phyloP scores from a whole-genome alignment of 2,888 invertebrate species.

The Ophraella communa region DNA sequence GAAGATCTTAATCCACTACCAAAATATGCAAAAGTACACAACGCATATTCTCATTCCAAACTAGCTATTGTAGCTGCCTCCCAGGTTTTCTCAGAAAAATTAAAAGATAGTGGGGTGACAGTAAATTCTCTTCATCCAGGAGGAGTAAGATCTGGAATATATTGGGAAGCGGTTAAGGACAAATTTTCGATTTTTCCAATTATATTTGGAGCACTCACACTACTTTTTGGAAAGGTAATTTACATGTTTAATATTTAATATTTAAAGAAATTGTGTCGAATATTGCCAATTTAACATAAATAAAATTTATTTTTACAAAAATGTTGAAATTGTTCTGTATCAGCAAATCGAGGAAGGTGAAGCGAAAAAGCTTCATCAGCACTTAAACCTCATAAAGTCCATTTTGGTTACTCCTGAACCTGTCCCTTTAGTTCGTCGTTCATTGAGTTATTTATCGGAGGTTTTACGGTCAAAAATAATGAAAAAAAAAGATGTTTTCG shows the following conservation, averaged over 20 bases:
- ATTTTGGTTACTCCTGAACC: no score
- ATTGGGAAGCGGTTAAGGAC: constrained; percentile 25
- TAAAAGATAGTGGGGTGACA: constrained; percentile 42
- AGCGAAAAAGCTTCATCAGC: no score
- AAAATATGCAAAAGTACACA: constrained; percentile 25
- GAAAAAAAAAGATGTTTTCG: no score
- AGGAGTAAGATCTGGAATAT: constrained; percentile 39
- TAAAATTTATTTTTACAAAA: no score
- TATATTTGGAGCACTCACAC: constrained; percentile 21
- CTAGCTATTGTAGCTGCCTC: constrained; percentile 47
- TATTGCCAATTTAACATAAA: no score
- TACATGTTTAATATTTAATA: background rate
- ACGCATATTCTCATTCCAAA: constrained; percentile 43
- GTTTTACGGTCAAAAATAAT: no score
- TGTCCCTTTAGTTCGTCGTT: no score
- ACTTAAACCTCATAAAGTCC: no score
- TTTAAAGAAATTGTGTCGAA: no score
- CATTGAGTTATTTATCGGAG: no score
- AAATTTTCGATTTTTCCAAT: constrained; percentile 22
- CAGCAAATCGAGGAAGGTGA: no score
- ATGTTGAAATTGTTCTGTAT: no score
- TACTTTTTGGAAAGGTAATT: constrained; percentile 23
- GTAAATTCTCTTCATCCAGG: constrained; percentile 49
- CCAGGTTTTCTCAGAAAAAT: constrained; percentile 40
- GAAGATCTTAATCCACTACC: constrained; percentile 36